Conservation (phyloP, 2,797 vertebrate species). For the Diplodus sargus region DNA sequence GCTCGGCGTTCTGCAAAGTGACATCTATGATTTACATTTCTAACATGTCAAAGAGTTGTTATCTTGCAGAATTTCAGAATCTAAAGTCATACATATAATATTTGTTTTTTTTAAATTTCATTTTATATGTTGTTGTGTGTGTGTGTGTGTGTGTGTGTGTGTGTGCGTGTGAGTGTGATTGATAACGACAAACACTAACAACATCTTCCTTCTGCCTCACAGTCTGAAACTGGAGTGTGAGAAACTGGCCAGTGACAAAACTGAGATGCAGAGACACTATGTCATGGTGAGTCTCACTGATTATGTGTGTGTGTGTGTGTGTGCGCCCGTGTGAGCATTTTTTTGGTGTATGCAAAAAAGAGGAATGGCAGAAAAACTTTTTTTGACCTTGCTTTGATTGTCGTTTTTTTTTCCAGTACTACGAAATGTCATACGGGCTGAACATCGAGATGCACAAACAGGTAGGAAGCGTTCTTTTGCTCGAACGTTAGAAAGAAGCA, state of each 20-base stretch:
- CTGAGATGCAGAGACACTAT: constrained; percentile 98
- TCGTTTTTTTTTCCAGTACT: constrained; percentile 87
- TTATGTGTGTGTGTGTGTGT: constrained; percentile 3
- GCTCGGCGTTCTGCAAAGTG: constrained; percentile 32
- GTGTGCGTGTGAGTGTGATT: background rate
- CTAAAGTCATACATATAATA: background rate
- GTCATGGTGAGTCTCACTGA: constrained; percentile 91
- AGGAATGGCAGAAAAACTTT: constrained; percentile 21
- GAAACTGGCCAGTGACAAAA: constrained; percentile 97
- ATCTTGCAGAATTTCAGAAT: too few species aligned
- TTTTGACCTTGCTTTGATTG: constrained; percentile 74
- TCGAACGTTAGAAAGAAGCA: constrained; percentile 9
- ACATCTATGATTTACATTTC: background rate
- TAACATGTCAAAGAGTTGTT: background rate
- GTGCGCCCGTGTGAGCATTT: constrained; percentile 14
- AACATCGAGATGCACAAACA: constrained; percentile 99
- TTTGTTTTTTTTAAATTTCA: background rate
- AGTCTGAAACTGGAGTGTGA: constrained; percentile 97
- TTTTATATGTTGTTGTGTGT: background rate
- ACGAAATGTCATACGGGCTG: constrained; percentile 97
- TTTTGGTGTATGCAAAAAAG: constrained; percentile 32
- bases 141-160: background rate
- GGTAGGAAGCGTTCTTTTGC: constrained; percentile 80
- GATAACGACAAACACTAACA: constrained; percentile 16
- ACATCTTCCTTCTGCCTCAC: constrained; percentile 56